phyloP scores from a whole-genome alignment of 2,797 vertebrate genomes.

The Cryptoblepharus egeriae region DNA sequence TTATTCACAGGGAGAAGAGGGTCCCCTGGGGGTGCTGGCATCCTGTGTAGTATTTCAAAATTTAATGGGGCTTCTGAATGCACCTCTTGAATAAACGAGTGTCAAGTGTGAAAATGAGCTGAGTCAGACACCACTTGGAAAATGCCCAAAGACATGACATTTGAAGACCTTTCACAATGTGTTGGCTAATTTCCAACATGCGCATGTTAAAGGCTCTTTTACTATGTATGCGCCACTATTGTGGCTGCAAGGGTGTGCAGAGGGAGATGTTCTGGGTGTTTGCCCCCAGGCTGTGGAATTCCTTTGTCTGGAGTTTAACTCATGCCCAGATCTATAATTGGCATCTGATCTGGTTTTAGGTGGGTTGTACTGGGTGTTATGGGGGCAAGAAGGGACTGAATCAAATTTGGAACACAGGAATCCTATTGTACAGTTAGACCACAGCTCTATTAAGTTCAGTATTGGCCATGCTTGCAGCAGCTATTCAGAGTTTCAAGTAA shows the following conservation, averaged over 20 bases:
- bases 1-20: neutral
- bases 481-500: too few relatives aligned
- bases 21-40: neutral
- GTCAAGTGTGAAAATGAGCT: neutral
- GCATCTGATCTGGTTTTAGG: neutral
- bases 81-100: too few relatives aligned
- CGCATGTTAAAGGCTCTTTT: neutral
- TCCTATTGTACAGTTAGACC: too few relatives aligned
- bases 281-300: neutral
- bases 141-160: fast-evolving
- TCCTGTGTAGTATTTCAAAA: neutral
- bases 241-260: too few relatives aligned
- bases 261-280: too few relatives aligned
- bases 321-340: neutral
- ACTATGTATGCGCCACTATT: neutral
- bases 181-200: too few relatives aligned
- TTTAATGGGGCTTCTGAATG: neutral
- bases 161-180: neutral
- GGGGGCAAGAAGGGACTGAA: too few relatives aligned
- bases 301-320: neutral
- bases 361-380: too few relatives aligned
- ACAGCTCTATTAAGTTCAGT: too few relatives aligned
- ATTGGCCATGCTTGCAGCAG: too few relatives aligned
- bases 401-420: too few relatives aligned
- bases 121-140: neutral